Base-by-base conservation (phyloP, 2,888 invertebrate species). In the Junonia oenone region DNA sequence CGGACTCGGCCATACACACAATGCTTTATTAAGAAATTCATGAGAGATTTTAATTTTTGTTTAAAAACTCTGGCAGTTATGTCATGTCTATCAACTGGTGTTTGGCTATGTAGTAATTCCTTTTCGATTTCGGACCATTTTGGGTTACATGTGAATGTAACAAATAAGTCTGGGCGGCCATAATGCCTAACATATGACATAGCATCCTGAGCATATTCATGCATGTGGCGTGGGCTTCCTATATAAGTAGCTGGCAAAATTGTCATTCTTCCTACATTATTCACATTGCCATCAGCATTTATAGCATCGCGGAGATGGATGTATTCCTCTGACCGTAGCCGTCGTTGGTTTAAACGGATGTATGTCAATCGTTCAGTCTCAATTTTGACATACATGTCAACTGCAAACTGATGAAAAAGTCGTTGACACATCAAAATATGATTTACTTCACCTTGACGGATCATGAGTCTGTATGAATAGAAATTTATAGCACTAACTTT, bases 61-160 rank as follows among this genome's bases (percentile, higher is more conserved):
- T 26, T 48, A 45, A 55, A 51, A 51, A 48, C 17, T 45, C 51
- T 37, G 37, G 50, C 51, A 6, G 45, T 55, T 38, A 59, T 59
- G 52, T 59, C 55, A 45, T 55, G 45, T n/a, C 55, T 11, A 59
- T 55, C 54, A 51, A 38, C 48, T 54, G 56, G 31, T 51, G 37
- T 59, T 48, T 54, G 54, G 45, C 56, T 54, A 43, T 31, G 9
- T 9, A 31, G n/a, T 31, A 31, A 31, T 31, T 54, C 45, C n/a
- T n/a, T n/a, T n/a, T n/a, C n/a, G n/a, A n/a, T n/a, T n/a, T n/a
- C 13, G 35, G 45, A 37, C 47, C 45, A 55, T 50, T 49, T 55
- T 35, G 52, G 45, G 53, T 69, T 69, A 59, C 67, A 68, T 0
- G 61, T 65, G 62, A 62, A 9, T 15, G 62, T 61, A 59, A 64